phyloP scores from a whole-genome alignment of 2,113 vertebrate species.

The Oxyruncus cristatus region DNA sequence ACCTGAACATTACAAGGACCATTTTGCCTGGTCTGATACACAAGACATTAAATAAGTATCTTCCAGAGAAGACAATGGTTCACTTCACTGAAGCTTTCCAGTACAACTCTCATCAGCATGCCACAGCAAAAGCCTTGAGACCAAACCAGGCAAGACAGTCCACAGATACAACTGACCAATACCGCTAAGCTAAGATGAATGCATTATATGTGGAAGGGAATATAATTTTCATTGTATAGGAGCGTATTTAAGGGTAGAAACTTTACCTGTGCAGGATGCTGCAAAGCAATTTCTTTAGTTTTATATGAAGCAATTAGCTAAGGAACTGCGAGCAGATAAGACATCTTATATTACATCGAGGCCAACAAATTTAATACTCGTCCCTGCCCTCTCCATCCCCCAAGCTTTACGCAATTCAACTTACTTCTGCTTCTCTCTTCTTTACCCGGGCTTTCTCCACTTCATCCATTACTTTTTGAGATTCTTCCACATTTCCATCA shows the following conservation, averaged over 20 bases:
- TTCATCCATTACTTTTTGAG: slow-evolving; percentile 96
- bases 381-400: background rate
- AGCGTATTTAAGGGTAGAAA: background rate
- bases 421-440: slow-evolving; percentile 97
- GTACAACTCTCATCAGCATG: background rate
- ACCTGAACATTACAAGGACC: background rate
- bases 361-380: background rate
- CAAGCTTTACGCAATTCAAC: background rate
- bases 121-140: background rate
- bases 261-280: background rate
- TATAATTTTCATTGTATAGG: background rate
- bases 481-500: slow-evolving; percentile 97
- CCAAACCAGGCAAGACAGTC: fast-evolving
- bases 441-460: slow-evolving; percentile 93
- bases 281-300: background rate
- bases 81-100: background rate
- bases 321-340: background rate
- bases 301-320: background rate
- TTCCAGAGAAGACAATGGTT: background rate
- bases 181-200: background rate
- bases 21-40: background rate
- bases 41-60: background rate
- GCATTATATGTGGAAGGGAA: background rate
- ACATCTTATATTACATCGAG: background rate
- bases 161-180: background rate